Evolutionary conservation across 1,140 invertebrate species (phyloP), one percentile per base, ranked within the genome.

Genomic region (Drosophila lacteicornis): DNA sequence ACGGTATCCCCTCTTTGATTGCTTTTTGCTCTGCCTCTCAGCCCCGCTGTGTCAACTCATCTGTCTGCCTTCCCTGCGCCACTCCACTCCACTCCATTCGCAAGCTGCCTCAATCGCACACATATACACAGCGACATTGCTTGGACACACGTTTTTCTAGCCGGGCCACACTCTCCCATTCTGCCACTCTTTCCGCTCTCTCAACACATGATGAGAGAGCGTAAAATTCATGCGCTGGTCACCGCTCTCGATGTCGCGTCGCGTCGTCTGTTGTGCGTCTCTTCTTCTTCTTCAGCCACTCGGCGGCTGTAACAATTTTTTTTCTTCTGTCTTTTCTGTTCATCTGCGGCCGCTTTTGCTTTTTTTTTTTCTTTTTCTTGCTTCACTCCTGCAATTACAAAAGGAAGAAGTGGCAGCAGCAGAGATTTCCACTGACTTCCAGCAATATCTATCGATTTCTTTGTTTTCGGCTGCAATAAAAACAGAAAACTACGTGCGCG

Each of bases 381-480:
- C 33, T 55, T 55, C 71, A 82, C 73, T 80, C 68, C 74, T 88
- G 77, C 80, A 87, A 87, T 84, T 83, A 78, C 65, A 65, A 80
- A 61, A 38, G 38, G 42, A 70, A 65, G 56, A 47, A 40, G 45
- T 12, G 40, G 38, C 15, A 50, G 62, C 50, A 42, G 22, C 63
- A 61, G 57, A 77, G 62, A 74, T 73, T 80, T 55, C 57, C 70
- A 73, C 57, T 62, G 40, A 67, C 57, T 77, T 78, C 57, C 68
- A 84, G 80, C 67, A 88, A 84, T 87, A 88, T 88, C 84, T 90
- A 88, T 88, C 67, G 84, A 88, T 84, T 90, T 90, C 84, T 90
- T 88, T 90, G 81, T 88, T 84, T 70, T 70, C 25, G 55, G 65
- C 71, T 80, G 71, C 51, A 49, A 69, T 30, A 6, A 40, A 61